Evolutionary conservation across 2,888 invertebrate species (phyloP).

Genomic region (Lacanobia wlatinum): DNA sequence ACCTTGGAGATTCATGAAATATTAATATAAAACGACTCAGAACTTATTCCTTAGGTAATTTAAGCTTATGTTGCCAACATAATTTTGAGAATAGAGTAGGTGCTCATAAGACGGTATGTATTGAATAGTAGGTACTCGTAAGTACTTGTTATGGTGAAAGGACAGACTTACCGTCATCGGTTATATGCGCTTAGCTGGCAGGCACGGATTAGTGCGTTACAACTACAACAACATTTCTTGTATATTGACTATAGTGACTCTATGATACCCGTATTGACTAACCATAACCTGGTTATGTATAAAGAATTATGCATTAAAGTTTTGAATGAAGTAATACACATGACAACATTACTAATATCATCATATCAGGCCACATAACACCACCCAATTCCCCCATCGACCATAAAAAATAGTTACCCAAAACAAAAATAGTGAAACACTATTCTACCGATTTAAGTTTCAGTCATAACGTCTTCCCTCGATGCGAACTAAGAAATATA

Average conservation of each 20-base stretch:
- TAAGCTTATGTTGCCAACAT: constrained; percentile 76
- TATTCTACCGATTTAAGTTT: constrained; percentile 86
- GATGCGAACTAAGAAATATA: constrained; percentile 90
- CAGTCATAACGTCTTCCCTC: constrained; percentile 89
- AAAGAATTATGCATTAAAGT: not conserved
- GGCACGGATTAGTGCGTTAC: not conserved
- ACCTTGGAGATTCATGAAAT: constrained; percentile 88
- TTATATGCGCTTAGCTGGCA: constrained; percentile 4
- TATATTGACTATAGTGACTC: too few species aligned
- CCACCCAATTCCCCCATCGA: not conserved
- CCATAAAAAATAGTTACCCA: constrained; percentile 24
- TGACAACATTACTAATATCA: not conserved
- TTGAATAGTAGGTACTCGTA: not conserved
- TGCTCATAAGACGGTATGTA: constrained; percentile 22
- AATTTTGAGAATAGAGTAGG: constrained; percentile 65
- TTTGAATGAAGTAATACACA: not conserved
- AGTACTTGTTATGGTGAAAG: constrained; percentile 19
- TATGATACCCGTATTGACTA: too few species aligned
- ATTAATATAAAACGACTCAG: constrained; percentile 85
- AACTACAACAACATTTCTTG: constrained; percentile 7
- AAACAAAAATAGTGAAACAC: constrained; percentile 62
- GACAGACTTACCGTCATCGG: not conserved
- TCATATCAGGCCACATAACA: not conserved
- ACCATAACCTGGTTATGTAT: not conserved
- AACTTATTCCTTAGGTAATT: constrained; percentile 82